Base-by-base conservation (phyloP, 2,797 vertebrate genomes). In the Crenuchus spilurus region DNA sequence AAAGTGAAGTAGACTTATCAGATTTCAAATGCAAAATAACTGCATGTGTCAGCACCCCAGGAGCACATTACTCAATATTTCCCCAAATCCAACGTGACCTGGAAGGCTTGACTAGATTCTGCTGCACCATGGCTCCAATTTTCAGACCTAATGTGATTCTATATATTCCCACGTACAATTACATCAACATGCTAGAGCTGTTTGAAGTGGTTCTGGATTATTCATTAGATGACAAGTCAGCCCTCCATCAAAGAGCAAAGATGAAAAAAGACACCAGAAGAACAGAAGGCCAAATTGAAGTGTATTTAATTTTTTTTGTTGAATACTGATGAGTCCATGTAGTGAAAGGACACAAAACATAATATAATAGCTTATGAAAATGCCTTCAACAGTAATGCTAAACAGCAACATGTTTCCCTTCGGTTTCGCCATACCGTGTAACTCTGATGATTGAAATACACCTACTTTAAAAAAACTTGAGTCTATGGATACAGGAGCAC, bases 181-280 rank as follows among this genome's bases (percentile, higher is more conserved):
- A 63, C 42, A 57, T n/a, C 4, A 52, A 52, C 52, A 48, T 33
- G 16, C 13, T 44, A 24, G 24, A 41, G 69, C 16, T 30, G 62
- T 71, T 65, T 63, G 57, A 77, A 64, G 68, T 69, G 39, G 64
- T 20, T 48, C 35, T 57, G 44, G 61, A 77, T 75, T 75, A 75
- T 77, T 82, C 72, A 58, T 69, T 48, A 57, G 31, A 74, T 54
- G 57, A 39, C 28, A 67, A 35, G 58, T 49, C 69, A 20, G 33
- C 66, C 58, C 60, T 69, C 74, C 49, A 70, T 66, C 64, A 69
- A 28, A 67, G 30, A 60, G 41, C 31, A 11, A 24, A 44, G 24
- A 54, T n/a, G 35, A 10, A 42, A 62, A 9, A 9, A 10, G 26
- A 24, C 1, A 54, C 1, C 13, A 2, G 35, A 22, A 8, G 61